A percentile compares a stretch with the other conserved stretches of the same genome.
Conservation (phyloP, 2,888 invertebrate species). For the Drosophila atripex region DNA sequence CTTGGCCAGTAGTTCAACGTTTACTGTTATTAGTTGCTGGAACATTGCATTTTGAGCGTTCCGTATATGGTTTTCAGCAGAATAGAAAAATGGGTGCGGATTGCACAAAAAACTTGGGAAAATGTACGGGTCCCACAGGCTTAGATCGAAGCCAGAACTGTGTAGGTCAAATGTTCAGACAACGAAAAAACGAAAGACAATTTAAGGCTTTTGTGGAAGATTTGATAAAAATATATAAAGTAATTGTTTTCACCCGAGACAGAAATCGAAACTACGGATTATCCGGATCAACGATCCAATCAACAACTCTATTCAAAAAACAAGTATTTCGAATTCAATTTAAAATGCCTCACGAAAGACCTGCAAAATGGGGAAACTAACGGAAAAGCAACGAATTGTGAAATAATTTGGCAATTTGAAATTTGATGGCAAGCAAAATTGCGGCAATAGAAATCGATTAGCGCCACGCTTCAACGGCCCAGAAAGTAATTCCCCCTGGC, state of each 20-base stretch:
- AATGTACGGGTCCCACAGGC: background rate
- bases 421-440: constrained; percentile 32
- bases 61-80: constrained; percentile 26
- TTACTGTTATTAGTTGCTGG: constrained; percentile 67
- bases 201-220: background rate
- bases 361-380: constrained; percentile 39
- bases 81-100: constrained; percentile 9
- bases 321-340: constrained; percentile 40
- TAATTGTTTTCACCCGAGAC: constrained; percentile 13
- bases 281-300: constrained; percentile 20
- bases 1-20: constrained; percentile 74
- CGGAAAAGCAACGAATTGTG: constrained; percentile 48
- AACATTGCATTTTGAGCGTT: constrained; percentile 46
- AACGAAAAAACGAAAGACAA: background rate
- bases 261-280: constrained; percentile 38
- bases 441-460: constrained; percentile 54
- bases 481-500: background rate
- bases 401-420: constrained; percentile 49
- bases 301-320: constrained; percentile 40
- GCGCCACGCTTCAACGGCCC: constrained; percentile 44
- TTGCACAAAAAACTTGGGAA: background rate
- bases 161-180: background rate
- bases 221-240: constrained; percentile 19
- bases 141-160: background rate
- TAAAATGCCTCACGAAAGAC: constrained; percentile 34